Evolutionary conservation across 2,888 invertebrate species (phyloP).

Genomic region (Drosophila colorata): DNA sequence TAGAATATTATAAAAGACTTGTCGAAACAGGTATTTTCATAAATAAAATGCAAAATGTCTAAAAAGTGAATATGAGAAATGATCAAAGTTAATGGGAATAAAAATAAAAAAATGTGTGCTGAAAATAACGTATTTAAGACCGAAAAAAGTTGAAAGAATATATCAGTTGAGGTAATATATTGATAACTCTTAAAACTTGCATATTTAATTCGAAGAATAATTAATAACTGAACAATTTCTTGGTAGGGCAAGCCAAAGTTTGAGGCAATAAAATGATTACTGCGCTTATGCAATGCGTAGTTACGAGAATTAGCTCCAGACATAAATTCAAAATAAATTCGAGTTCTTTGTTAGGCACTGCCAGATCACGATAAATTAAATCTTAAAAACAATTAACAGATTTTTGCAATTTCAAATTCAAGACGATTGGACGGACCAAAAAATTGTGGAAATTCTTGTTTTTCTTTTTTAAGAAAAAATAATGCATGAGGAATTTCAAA

Average conservation of each 20-base stretch:
- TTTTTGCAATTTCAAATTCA: neutral
- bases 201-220: neutral
- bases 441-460: constrained; percentile 1
- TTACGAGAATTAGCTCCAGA: neutral
- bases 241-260: constrained; percentile 30
- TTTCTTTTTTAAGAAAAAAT: too few relatives aligned
- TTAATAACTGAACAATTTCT: constrained; percentile 11
- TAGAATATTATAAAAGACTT: constrained; percentile 3
- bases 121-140: too few relatives aligned
- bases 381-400: too few relatives aligned
- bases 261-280: constrained; percentile 24
- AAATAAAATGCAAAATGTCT: constrained; percentile 27
- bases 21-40: constrained; percentile 7
- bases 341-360: constrained; percentile 3
- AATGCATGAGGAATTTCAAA: neutral
- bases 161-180: neutral
- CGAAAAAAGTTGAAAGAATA: neutral
- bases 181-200: neutral
- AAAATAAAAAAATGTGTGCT: too few relatives aligned
- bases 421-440: constrained; percentile 38
- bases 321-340: neutral
- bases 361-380: constrained; percentile 4
- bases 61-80: too few relatives aligned
- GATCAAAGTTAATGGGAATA: too few relatives aligned
- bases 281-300: constrained; percentile 13